A percentile compares a stretch with the other conserved stretches of the same genome.
Evolutionary conservation across 2,888 invertebrate genomes (phyloP).

Genomic region (Drosophila barbarae): DNA sequence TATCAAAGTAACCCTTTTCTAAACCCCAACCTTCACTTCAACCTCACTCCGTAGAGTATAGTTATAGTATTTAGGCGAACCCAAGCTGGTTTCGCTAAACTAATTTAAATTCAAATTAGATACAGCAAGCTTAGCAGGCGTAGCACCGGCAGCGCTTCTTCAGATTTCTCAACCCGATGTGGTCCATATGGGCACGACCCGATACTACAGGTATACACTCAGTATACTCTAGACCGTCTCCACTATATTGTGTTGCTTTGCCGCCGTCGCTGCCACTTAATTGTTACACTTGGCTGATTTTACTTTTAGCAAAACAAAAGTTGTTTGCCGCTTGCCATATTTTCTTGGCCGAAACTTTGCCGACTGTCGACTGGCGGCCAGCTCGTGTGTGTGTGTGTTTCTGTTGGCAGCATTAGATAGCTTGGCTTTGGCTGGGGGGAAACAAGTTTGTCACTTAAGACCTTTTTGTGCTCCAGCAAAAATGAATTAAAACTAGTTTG

Average conservation of each 20-base stretch:
- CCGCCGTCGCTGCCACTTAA: conserved; percentile 58
- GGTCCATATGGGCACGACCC: conserved; percentile 64
- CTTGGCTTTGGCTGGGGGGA: conserved; percentile 32
- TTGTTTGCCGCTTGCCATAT: conserved; percentile 65
- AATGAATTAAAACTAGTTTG: conserved; percentile 66
- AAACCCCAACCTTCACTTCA: conserved; percentile 28
- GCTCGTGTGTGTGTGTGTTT: conserved; percentile 15
- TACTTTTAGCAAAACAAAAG: conserved; percentile 72
- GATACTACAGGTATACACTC: conserved; percentile 34
- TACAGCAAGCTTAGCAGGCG: conserved; percentile 65
- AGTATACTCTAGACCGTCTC: conserved; percentile 8
- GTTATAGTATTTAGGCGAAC: conserved; percentile 23
- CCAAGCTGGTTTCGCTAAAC: conserved; percentile 50
- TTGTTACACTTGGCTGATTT: conserved; percentile 76
- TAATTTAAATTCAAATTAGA: conserved; percentile 72
- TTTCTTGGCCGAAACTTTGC: conserved; percentile 50
- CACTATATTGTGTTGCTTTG: conserved; percentile 33
- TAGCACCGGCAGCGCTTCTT: conserved; percentile 64
- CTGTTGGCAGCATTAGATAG: conserved; percentile 52
- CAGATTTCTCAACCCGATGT: conserved; percentile 59
- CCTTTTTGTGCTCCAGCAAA: conserved; percentile 65
- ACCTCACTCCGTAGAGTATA: conserved; percentile 22
- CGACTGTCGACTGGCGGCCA: conserved; percentile 14
- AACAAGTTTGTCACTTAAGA: conserved; percentile 70
- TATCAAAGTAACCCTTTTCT: conserved; percentile 1